Evolutionary conservation across 2,113 vertebrate genomes (phyloP), one percentile per base, ranked within the genome.

Genomic region (Gymnarchus niloticus): DNA sequence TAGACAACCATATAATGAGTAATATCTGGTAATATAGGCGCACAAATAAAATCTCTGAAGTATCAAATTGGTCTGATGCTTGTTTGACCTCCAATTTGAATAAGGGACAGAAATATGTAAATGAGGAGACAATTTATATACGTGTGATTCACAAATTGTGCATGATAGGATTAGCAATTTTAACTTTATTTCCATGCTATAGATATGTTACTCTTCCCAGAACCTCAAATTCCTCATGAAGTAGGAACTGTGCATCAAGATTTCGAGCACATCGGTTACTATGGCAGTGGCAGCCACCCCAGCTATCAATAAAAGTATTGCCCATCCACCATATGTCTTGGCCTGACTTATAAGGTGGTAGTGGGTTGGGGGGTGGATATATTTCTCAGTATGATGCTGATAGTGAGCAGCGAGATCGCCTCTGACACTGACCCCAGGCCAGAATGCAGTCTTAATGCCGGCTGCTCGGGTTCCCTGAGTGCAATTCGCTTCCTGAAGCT

Each of bases 271-370:
- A 10, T 81, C 3, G 25, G 77, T 81, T 23, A n/a, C 48, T 51
- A n/a, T 48, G 77, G 77, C 77, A 81, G 46, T 23, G 25, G 48
- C 44, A 81, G 3, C 21, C 48, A 3, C 41, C 6, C 21, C 41
- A 41, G 6, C 6, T 23, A 44, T 7, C 23, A 51, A 1, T 46
- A 8, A 80, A 44, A 14, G 48, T n/a, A 7, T 12, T 81, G 48
- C n/a, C 44, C 41, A 81, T 48, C 23, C 77, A 28, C 77, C 77
- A 81, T 81, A 51, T 81, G 77, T 48, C 41, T 81, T 51, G 77
- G 21, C 44, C 77, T 1, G 44, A n/a, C 25, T n/a, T 25, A 81
- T 49, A 49, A 78, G 65, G 28, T 14, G 33, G 65, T 9, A 2
- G 21, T 14, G 19, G 44, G 73, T 9, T 3, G 59, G n/a, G n/a